phyloP scores from a whole-genome alignment of 2,797 vertebrate genomes.

The Aphelocoma californica region DNA sequence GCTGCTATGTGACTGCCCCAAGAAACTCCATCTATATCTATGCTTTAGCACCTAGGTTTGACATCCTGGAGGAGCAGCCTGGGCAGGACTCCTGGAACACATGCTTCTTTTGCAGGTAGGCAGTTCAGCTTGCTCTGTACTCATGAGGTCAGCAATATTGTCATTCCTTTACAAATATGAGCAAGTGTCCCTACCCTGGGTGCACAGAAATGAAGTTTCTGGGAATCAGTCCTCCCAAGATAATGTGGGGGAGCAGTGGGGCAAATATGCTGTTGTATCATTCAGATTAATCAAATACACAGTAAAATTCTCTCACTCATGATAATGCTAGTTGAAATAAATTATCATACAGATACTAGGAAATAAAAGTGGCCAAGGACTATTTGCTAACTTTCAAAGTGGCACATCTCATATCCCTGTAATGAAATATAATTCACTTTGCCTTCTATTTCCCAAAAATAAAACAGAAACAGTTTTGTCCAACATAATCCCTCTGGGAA shows the following conservation, averaged over 20 bases:
- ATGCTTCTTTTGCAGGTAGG: fast-evolving
- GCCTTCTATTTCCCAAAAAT: not conserved
- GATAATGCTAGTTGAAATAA: not conserved
- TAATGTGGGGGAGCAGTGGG: not conserved
- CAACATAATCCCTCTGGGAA: not conserved
- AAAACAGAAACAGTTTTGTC: not conserved
- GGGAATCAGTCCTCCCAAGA: not conserved
- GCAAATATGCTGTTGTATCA: not conserved
- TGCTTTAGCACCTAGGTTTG: not conserved
- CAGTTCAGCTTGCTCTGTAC: not conserved
- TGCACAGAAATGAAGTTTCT: not conserved
- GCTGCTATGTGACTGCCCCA: not conserved
- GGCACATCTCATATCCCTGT: not conserved
- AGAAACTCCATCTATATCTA: not conserved
- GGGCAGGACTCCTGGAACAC: fast-evolving
- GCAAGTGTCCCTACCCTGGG: fast-evolving
- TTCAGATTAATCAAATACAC: not conserved
- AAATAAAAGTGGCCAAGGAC: not conserved
- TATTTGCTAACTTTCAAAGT: not conserved
- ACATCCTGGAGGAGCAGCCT: not conserved
- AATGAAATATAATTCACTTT: not conserved
- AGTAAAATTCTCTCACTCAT: not conserved
- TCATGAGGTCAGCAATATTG: not conserved
- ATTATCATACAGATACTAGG: not conserved
- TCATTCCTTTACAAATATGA: not conserved